Base-by-base conservation (phyloP, 2,888 invertebrate species). In the Encarsia formosa region DNA sequence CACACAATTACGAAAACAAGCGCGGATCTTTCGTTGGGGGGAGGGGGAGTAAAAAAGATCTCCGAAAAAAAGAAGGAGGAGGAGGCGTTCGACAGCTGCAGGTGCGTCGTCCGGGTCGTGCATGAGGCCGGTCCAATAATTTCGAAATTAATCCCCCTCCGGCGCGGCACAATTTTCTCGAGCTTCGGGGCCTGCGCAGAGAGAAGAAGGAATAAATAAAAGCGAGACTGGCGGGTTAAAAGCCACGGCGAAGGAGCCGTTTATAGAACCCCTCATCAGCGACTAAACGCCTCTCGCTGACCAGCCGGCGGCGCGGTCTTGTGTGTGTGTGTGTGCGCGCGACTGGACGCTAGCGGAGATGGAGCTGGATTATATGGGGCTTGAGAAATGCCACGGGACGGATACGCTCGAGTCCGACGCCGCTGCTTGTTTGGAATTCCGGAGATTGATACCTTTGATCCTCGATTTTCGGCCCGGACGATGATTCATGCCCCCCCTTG, bases 201-300 rank as follows among this genome's bases (percentile, higher is more conserved):
- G 41, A 13, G 9, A 41, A 22, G 37, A 34, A 29, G 39, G 49
- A 42, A 48, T 29, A 42, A 37, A 54, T 34, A 41, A 43, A 44
- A 37, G 39, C 47, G 38, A 48, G 44, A 55, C 56, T 50, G 54
- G 59, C 58, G 48, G 54, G 48, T 53, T 51, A 57, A 53, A 51
- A 53, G 53, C 49, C 46, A 52, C 49, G 50, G 54, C 49, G 45
- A 55, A 52, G 53, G 38, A 52, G 51, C 56, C 56, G 51, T 52
- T 71, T 71, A 69, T 72, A 72, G 72, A 71, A 72, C 71, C 71
- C 65, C 65, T 71, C 68, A 73, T 73, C 69, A 71, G 63, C n/a
- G n/a, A 61, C 66, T 71, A 70, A 71, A 71, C 61, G 68, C 64
- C 65, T 18, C 19, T 44, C 38, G 8, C 34, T 44, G 42, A 18